Evolutionary conservation across 2,797 vertebrate genomes (phyloP).

Genomic region (Notolepis coatsorum): DNA sequence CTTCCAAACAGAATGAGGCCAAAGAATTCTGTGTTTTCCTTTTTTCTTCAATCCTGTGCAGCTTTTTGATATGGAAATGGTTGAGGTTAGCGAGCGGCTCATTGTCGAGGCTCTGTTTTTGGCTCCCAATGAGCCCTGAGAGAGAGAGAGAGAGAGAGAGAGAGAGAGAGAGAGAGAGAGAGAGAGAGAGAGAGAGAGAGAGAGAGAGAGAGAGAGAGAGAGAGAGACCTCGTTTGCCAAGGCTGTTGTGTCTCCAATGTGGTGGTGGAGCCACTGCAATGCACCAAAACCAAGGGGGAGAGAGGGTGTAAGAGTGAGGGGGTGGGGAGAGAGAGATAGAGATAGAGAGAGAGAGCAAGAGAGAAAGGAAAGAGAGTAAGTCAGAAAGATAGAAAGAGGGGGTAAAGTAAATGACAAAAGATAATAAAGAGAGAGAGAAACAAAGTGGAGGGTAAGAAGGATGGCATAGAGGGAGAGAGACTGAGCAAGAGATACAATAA

Average conservation of each 20-base stretch:
- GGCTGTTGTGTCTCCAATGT: conserved; percentile 81
- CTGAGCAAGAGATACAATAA: conserved; percentile 23
- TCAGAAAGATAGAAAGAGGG: neutral
- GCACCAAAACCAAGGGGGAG: conserved; percentile 85
- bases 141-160: conserved; percentile 32
- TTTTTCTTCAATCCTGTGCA: conserved; percentile 45
- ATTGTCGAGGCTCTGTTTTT: conserved; percentile 67
- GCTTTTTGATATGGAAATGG: conserved; percentile 74
- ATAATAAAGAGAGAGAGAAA: conserved; percentile 29
- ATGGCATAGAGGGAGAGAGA: conserved; percentile 27
- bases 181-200: conserved; percentile 16
- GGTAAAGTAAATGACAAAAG: neutral
- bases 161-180: conserved; percentile 41
- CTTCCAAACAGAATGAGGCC: conserved; percentile 59
- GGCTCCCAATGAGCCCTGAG: conserved; percentile 52
- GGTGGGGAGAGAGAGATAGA: conserved; percentile 57
- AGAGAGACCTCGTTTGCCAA: conserved; percentile 74
- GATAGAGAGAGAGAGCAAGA: conserved; percentile 39
- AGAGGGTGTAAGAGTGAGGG: conserved; percentile 73
- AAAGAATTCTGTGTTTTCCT: conserved; percentile 48
- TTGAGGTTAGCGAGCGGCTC: conserved; percentile 55
- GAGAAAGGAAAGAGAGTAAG: conserved; percentile 30
- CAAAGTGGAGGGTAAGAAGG: conserved; percentile 23
- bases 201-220: neutral
- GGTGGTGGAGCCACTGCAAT: conserved; percentile 83